phyloP scores from a whole-genome alignment of 2,113 vertebrate species.

The Lonchura striata region DNA sequence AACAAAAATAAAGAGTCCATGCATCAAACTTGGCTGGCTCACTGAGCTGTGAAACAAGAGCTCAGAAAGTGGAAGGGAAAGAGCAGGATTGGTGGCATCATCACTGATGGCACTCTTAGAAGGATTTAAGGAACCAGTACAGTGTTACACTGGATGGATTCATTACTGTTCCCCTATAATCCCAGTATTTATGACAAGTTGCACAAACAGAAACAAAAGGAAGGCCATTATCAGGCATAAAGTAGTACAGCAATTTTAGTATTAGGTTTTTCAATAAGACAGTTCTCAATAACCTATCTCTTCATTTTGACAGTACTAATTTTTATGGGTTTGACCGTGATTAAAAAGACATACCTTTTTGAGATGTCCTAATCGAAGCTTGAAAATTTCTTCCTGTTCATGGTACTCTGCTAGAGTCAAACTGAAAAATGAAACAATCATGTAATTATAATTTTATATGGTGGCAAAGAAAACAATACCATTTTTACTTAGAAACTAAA shows the following conservation, averaged over 20 bases:
- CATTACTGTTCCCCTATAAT: background rate
- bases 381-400: conserved; percentile 99
- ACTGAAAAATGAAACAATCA: conserved; percentile 71
- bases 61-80: background rate
- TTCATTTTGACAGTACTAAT: background rate
- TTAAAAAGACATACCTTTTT: conserved; percentile 85
- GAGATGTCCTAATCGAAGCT: conserved; percentile 96
- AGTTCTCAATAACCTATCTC: background rate
- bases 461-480: background rate
- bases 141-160: background rate
- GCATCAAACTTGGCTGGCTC: background rate
- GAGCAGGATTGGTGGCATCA: background rate
- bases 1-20: background rate
- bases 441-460: background rate
- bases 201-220: background rate
- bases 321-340: background rate
- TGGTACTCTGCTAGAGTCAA: conserved; percentile 98
- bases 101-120: background rate
- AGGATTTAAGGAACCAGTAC: background rate
- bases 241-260: background rate
- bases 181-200: background rate
- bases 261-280: background rate
- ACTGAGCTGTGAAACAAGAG: background rate
- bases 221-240: background rate
- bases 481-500: background rate